These are phyloP conservation scores for Lepidocolaptes lacrymiger DNA, from an alignment of 2,797 vertebrate species.

Conservation along the genomic window DNA sequence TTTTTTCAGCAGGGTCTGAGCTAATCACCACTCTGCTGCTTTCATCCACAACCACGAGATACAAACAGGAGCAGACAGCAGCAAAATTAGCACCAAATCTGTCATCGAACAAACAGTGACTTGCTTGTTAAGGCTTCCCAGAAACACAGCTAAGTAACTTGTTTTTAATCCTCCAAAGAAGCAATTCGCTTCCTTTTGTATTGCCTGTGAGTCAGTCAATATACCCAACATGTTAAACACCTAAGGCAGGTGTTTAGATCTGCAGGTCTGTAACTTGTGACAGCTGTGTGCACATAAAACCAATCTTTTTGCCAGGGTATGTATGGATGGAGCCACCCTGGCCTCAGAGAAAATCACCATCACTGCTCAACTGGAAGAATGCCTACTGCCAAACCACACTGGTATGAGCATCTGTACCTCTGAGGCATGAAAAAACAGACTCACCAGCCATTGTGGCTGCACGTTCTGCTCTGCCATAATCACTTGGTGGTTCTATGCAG, in stretches of 20 bases:
- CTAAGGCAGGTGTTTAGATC: background rate
- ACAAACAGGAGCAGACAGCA: slow-evolving; percentile 51
- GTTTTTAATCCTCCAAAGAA: slow-evolving; percentile 6
- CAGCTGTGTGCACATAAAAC: background rate
- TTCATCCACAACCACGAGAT: slow-evolving; percentile 37
- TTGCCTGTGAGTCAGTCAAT: background rate
- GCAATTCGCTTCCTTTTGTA: background rate
- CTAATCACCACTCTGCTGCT: slow-evolving; percentile 43
- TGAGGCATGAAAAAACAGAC: background rate
- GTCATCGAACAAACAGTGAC: slow-evolving; percentile 35
- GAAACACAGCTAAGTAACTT: slow-evolving; percentile 24
- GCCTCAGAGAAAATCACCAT: background rate
- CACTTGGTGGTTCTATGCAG: background rate
- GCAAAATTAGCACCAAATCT: slow-evolving; percentile 59
- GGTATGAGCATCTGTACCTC: fast-evolving
- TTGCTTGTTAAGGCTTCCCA: slow-evolving; percentile 26
- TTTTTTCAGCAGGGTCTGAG: slow-evolving; percentile 34
- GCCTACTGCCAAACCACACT: background rate
- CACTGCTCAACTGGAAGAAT: background rate
- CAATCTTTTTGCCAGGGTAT: background rate
- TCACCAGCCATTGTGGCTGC: background rate
- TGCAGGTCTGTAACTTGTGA: background rate
- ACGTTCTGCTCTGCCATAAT: background rate
- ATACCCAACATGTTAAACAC: background rate
- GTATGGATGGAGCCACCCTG: background rate